A percentile compares a stretch with the other conserved stretches of the same genome.
Conservation (phyloP, 2,113 vertebrate genomes). For the Centropristis striata region DNA sequence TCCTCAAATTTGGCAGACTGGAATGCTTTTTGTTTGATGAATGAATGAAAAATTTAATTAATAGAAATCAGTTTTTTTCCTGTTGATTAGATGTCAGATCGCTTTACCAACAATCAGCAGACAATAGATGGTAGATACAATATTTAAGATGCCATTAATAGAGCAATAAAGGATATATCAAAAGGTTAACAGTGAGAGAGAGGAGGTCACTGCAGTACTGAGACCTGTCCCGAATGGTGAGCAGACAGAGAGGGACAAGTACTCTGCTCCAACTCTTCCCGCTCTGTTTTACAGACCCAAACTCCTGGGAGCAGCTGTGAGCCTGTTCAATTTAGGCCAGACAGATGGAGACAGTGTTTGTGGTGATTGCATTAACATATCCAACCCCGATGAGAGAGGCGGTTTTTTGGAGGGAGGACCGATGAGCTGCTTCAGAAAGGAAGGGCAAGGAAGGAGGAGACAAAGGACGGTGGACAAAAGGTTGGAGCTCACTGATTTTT, state of each 20-base stretch:
- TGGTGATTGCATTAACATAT: constrained; percentile 84
- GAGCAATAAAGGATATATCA: neutral
- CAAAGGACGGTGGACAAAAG: constrained; percentile 65
- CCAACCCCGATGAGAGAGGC: constrained; percentile 55
- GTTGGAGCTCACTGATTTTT: constrained; percentile 51
- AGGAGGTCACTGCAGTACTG: neutral
- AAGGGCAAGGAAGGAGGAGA: constrained; percentile 34
- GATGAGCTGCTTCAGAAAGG: constrained; percentile 25
- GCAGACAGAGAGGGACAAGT: constrained; percentile 33
- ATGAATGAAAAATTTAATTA: no score
- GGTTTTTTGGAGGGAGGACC: constrained; percentile 50
- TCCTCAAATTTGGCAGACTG: no score
- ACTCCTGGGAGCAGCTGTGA: constrained; percentile 74
- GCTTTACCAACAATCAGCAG: neutral
- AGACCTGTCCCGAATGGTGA: constrained; percentile 15
- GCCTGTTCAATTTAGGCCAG: constrained; percentile 80
- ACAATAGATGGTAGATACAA: neutral
- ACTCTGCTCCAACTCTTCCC: constrained; percentile 47
- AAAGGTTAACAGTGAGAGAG: neutral
- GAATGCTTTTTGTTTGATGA: no score
- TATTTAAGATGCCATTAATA: no score
- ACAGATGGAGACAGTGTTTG: constrained; percentile 82
- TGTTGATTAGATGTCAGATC: no score
- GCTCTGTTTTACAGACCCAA: constrained; percentile 61
- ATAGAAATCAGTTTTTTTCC: no score